These are phyloP conservation scores for Drosophila koepferae DNA, from an alignment of 2,888 invertebrate species.

Conservation along the genomic window DNA sequence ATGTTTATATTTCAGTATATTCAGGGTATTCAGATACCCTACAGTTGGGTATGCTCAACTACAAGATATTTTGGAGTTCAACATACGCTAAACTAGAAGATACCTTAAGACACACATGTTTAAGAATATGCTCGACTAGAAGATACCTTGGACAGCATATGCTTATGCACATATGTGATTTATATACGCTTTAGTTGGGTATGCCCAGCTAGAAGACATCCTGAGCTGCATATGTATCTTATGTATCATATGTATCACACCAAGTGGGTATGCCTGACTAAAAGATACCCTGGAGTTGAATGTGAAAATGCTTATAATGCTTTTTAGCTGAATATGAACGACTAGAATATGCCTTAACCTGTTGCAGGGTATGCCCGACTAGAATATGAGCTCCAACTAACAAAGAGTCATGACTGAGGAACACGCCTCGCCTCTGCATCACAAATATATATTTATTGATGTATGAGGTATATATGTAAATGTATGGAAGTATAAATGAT, in stretches of 20 bases:
- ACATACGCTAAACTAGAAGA: no score
- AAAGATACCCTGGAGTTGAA: not conserved
- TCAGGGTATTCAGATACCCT: no score
- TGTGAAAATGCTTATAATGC: not conserved
- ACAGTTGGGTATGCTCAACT: no score
- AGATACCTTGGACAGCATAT: not conserved
- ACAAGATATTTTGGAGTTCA: no score
- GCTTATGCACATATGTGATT: no score
- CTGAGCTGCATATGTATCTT: not conserved
- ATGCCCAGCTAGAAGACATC: not conserved
- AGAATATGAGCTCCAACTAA: no score
- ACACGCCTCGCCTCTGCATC: not conserved
- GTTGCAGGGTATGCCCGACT: not conserved
- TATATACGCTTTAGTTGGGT: not conserved
- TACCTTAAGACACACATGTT: no score
- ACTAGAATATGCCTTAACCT: not conserved
- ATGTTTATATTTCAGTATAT: not conserved
- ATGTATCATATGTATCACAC: no score
- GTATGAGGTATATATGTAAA: not conserved
- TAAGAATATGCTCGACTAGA: not conserved
- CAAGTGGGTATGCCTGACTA: not conserved
- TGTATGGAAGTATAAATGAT: not conserved
- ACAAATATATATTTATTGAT: constrained; percentile 6
- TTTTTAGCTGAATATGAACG: not conserved
- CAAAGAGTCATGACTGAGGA: not conserved